Evolutionary conservation across 2,797 vertebrate genomes (phyloP), one percentile per base, ranked within the genome.

Genomic region (Myotis planiceps): DNA sequence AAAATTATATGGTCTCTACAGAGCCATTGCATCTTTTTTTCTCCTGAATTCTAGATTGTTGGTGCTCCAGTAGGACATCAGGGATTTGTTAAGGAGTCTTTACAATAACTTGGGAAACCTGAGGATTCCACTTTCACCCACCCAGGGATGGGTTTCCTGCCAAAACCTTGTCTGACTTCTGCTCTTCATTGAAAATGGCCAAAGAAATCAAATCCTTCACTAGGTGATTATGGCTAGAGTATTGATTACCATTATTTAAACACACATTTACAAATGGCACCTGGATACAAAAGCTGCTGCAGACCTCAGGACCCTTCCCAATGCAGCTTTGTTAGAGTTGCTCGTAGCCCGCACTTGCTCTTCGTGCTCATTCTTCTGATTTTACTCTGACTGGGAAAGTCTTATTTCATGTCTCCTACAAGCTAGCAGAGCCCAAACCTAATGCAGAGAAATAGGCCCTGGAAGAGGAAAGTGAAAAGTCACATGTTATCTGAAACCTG

Each of bases 331-430:
- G 0, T 0, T 27, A 3, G 85, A 92, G 96, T 65, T 10, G 49
- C 92, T 78, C 63, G 15, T 74, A 92, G 78, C 91, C 74, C 72
- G 39, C 37, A 88, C 75, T 93, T 92, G 21, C 92, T 84, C 88
- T 97, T 92, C 91, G 34, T 81, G 60, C 18, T 90, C 74, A 88
- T 58, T 81, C 83, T 93, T 97, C 97, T 97, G 96, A 93, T 94
- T 98, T 97, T 95, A 76, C 87, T 92, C 65, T 94, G 88, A 92
- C 88, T 93, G 68, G 60, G 92, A 90, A 96, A n/a, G 86, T 91
- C 90, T 86, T 97, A 94, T 97, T 97, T 96, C 90, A 81, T 85
- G 69, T 76, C 21, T 23, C 27, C 49, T 71, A 7, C 23, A 84
- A 39, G 96, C 75, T 71, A 93, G 51, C 69, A 12, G 96, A 97